phyloP scores from a whole-genome alignment of 1,140 invertebrate genomes.

The Andrena cerasifolii region DNA sequence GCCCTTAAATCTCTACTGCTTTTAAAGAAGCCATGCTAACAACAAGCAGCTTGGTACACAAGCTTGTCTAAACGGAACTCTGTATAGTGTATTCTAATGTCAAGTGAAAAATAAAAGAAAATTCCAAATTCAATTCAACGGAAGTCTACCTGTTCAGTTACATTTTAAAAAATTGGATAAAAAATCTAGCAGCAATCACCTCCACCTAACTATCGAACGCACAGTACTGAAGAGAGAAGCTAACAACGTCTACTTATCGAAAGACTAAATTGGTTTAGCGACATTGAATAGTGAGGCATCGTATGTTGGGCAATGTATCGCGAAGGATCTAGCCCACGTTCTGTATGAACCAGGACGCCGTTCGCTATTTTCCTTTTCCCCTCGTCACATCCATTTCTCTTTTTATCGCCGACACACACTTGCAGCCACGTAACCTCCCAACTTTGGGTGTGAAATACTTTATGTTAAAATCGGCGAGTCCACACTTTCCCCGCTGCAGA shows the following conservation, averaged over 20 bases:
- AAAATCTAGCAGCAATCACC: too few relatives aligned
- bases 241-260: neutral
- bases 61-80: too few relatives aligned
- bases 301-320: conserved; percentile 52
- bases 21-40: too few relatives aligned
- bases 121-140: too few relatives aligned
- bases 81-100: too few relatives aligned
- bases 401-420: conserved; percentile 27
- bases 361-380: conserved; percentile 55
- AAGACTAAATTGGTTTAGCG: conserved; percentile 56
- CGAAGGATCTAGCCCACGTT: conserved; percentile 67
- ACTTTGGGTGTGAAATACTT: neutral
- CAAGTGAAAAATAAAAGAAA: too few relatives aligned
- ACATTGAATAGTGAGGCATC: conserved; percentile 48
- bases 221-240: neutral
- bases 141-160: too few relatives aligned
- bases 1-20: too few relatives aligned
- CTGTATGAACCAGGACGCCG: conserved; percentile 53
- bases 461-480: too few relatives aligned
- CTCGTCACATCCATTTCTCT: conserved; percentile 57
- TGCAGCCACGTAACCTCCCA: conserved; percentile 10
- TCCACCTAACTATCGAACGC: neutral
- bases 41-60: too few relatives aligned
- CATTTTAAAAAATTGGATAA: too few relatives aligned
- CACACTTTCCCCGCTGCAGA: too few relatives aligned